A percentile compares a stretch with the other conserved stretches of the same genome.
Evolutionary conservation across 1,140 invertebrate genomes (phyloP).

Genomic region (Orchestia grillus): DNA sequence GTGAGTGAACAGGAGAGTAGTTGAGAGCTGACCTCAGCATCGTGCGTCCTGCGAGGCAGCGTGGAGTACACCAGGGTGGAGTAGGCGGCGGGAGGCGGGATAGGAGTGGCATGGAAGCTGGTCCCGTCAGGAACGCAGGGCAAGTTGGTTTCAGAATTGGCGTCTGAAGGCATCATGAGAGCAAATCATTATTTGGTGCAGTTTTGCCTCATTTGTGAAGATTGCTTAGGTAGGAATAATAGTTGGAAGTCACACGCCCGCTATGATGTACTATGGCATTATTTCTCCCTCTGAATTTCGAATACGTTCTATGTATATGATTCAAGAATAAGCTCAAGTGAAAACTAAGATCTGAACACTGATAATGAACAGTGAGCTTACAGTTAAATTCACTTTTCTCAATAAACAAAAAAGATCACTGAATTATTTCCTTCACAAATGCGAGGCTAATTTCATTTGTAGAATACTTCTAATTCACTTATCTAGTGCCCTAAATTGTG

Average conservation of each 20-base stretch:
- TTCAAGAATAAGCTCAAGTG: background rate
- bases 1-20: background rate
- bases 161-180: background rate
- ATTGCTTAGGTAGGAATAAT: no score
- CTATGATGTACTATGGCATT: no score
- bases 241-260: no score
- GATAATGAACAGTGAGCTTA: background rate
- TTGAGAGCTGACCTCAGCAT: background rate
- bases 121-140: slow-evolving; percentile 8
- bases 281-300: no score
- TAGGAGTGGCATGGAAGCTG: background rate
- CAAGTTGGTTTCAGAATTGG: slow-evolving; percentile 23
- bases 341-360: background rate
- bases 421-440: background rate
- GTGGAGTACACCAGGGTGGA: slow-evolving; percentile 44
- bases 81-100: slow-evolving; percentile 25
- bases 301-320: no score
- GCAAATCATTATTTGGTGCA: background rate
- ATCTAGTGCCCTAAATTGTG: background rate
- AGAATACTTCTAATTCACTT: background rate
- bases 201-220: no score
- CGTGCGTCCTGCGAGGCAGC: background rate
- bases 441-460: background rate
- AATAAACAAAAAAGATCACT: background rate
- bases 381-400: background rate